Conservation (phyloP, 92 coral and sea anemone genomes). For the Montipora capitata region DNA sequence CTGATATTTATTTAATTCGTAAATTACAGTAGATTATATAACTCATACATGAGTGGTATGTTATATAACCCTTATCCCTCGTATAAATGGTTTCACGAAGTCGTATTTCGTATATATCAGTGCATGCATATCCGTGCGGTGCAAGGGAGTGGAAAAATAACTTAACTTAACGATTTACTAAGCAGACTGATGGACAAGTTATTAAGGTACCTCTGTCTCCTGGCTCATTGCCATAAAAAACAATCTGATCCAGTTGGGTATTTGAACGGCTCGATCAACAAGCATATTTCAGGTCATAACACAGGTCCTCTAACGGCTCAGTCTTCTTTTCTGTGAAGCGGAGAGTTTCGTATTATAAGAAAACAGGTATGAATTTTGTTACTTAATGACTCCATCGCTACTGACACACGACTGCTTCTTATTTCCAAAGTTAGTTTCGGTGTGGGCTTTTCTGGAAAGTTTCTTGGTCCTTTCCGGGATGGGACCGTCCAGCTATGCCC, state of each 20-base stretch:
- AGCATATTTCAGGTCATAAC: neutral
- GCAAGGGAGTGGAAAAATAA: neutral
- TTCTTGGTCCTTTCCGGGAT: neutral
- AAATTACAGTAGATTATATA: too few relatives aligned
- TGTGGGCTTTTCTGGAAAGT: neutral
- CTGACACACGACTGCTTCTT: neutral
- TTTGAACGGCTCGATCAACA: neutral
- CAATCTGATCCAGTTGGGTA: neutral
- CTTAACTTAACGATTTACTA: neutral
- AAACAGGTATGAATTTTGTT: neutral
- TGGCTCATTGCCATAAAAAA: neutral
- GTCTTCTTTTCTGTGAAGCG: neutral
- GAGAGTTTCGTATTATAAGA: neutral
- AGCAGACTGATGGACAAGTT: neutral
- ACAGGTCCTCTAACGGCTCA: neutral
- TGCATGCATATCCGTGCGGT: neutral
- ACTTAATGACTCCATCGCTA: neutral
- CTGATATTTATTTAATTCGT: too few relatives aligned
- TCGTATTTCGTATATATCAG: too few relatives aligned
- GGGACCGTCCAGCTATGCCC: neutral
- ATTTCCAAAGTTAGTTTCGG: neutral
- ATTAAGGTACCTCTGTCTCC: neutral
- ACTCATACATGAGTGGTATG: too few relatives aligned
- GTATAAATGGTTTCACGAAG: too few relatives aligned
- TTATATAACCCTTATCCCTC: too few relatives aligned